A percentile compares a stretch with the other conserved stretches of the same genome.
Conservation (phyloP, 2,888 invertebrate genomes). For the Arrhopalites spinosus region DNA sequence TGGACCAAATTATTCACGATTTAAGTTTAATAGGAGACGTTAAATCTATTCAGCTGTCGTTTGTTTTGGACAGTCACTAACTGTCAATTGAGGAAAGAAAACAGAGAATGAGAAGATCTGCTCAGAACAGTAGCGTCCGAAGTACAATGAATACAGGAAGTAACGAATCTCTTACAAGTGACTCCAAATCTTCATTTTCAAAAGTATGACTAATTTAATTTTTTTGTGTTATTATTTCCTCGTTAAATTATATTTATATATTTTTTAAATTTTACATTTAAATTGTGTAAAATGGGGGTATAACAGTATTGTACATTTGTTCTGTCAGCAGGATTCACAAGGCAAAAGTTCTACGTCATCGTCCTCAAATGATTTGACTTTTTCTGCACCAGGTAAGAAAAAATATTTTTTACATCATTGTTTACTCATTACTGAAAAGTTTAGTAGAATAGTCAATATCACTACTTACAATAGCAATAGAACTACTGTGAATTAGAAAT, state of each 20-base stretch:
- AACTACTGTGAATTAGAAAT: no score
- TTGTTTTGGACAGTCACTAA: no score
- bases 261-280: neutral
- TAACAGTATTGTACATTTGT: slow-evolving; percentile 1
- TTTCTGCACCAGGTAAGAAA: slow-evolving; percentile 66
- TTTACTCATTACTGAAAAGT: no score
- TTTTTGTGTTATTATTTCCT: neutral
- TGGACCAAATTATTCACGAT: no score
- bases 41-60: no score
- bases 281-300: neutral
- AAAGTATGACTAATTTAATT: slow-evolving; percentile 39
- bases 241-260: neutral
- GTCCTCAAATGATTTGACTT: slow-evolving; percentile 64
- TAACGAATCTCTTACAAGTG: slow-evolving; percentile 79
- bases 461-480: no score
- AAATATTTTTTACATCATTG: no score
- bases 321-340: slow-evolving; percentile 59
- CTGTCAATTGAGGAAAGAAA: no score
- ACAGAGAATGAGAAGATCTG: slow-evolving; percentile 3
- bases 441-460: no score
- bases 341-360: slow-evolving; percentile 70
- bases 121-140: slow-evolving; percentile 8
- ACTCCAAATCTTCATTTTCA: slow-evolving; percentile 73
- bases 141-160: slow-evolving; percentile 63
- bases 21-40: no score